Evolutionary conservation across 2,113 vertebrate genomes (phyloP).

Genomic region (Oceanodroma tethys): DNA sequence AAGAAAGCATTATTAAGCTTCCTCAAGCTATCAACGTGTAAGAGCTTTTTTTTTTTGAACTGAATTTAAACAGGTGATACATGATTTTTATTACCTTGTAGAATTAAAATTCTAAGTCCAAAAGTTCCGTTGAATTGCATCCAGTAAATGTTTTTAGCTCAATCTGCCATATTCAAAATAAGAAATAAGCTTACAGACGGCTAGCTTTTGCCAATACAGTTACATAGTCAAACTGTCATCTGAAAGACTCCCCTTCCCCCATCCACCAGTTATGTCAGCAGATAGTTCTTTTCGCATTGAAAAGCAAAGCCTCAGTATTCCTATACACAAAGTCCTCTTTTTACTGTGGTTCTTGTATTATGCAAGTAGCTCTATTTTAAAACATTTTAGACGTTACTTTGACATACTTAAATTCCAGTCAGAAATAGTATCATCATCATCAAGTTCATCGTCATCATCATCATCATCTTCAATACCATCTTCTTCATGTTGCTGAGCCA

Average conservation of each 20-base stretch:
- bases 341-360: not conserved
- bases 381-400: not conserved
- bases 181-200: not conserved
- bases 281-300: not conserved
- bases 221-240: not conserved
- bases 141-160: not conserved
- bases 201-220: not conserved
- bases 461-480: constrained; percentile 91
- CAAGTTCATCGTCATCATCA: constrained; percentile 87
- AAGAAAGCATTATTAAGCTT: not conserved
- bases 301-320: not conserved
- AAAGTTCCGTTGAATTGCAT: not conserved
- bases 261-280: not conserved
- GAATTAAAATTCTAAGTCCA: not conserved
- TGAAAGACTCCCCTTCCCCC: not conserved
- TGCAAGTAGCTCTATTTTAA: not conserved
- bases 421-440: constrained; percentile 93
- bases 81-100: not conserved
- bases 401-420: constrained; percentile 96
- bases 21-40: not conserved
- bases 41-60: not conserved
- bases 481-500: constrained; percentile 92
- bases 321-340: not conserved
- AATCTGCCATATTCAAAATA: not conserved
- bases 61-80: not conserved